Conservation (phyloP, 2,113 vertebrate genomes). For the Nettapus auritus region DNA sequence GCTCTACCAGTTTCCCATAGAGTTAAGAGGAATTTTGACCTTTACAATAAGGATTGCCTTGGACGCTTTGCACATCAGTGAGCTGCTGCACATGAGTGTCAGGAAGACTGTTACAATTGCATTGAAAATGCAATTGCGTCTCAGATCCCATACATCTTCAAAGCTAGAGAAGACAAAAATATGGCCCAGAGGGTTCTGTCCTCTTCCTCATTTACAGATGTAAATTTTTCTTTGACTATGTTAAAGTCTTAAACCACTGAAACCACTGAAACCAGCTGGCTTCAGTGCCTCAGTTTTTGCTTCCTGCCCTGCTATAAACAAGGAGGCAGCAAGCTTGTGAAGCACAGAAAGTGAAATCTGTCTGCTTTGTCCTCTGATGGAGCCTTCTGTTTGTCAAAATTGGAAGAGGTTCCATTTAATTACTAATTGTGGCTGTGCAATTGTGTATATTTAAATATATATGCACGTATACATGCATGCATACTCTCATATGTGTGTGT, state of each 20-base stretch:
- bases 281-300: neutral
- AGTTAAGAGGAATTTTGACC: neutral
- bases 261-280: too few relatives aligned
- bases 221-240: neutral
- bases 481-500: too few relatives aligned
- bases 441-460: neutral
- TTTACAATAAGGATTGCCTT: neutral
- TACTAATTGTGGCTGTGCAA: neutral
- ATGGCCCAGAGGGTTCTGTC: neutral
- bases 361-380: neutral
- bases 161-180: neutral
- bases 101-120: neutral
- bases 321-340: neutral
- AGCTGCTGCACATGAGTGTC: neutral
- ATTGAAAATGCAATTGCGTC: neutral
- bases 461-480: too few relatives aligned
- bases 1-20: neutral
- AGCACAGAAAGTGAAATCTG: neutral
- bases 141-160: neutral
- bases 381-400: neutral
- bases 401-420: neutral
- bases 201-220: neutral
- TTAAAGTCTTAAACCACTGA: slow-evolving; percentile 26
- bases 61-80: neutral
- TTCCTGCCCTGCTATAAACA: neutral